Percentiles rank a stretch among this genome's conserved stretches.
Evolutionary conservation across 2,113 vertebrate genomes (phyloP).

Genomic region (Mandrillus leucophaeus): DNA sequence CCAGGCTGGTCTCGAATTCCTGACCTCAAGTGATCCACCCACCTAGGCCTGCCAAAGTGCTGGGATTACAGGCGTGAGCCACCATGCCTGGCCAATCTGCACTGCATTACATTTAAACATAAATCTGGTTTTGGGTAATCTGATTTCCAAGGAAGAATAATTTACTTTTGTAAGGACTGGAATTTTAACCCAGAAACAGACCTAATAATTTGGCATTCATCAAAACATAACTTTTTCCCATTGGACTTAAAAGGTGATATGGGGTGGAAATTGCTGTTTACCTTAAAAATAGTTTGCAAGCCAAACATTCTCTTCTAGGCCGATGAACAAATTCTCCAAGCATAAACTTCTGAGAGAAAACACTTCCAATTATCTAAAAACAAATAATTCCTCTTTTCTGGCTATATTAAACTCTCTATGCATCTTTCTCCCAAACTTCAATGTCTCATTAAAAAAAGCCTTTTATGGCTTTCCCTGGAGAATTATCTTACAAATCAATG

Average conservation of each 20-base stretch:
- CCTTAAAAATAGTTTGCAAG: constrained; percentile 41
- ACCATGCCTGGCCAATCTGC: too few species aligned
- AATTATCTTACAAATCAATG: constrained; percentile 12
- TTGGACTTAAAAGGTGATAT: neutral
- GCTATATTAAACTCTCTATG: neutral
- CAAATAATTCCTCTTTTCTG: neutral
- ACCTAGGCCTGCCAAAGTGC: too few species aligned
- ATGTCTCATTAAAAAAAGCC: neutral
- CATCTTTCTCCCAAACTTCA: neutral
- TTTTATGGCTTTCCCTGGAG: neutral
- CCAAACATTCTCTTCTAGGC: constrained; percentile 24
- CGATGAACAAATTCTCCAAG: neutral
- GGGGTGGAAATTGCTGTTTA: constrained; percentile 8
- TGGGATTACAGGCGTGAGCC: too few species aligned
- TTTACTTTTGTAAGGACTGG: constrained; percentile 27
- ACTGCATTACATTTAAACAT: constrained; percentile 45
- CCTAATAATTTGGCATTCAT: constrained; percentile 27
- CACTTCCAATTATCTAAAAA: constrained; percentile 7
- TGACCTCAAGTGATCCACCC: too few species aligned
- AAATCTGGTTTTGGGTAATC: neutral
- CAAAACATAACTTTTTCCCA: constrained; percentile 21
- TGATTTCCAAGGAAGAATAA: constrained; percentile 53
- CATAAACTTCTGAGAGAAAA: constrained; percentile 2
- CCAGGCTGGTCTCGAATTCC: too few species aligned
- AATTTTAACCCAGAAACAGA: constrained; percentile 47